Percentiles rank a stretch among this genome's conserved stretches.
Evolutionary conservation across 2,888 invertebrate species (phyloP).

Genomic region (Nemapogon koenigi): DNA sequence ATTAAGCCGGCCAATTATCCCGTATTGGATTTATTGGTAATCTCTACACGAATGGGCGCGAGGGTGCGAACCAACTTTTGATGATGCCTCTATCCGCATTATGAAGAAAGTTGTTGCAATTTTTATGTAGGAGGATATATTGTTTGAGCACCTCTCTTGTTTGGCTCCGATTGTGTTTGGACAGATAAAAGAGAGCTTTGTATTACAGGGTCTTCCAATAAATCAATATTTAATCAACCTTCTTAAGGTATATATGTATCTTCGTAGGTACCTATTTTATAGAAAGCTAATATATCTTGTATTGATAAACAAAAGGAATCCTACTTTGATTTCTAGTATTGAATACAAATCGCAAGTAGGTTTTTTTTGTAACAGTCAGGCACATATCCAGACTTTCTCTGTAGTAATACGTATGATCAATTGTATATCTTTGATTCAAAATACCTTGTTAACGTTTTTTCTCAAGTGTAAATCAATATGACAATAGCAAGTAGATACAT

Average conservation of each 20-base stretch:
- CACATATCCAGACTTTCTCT: too few species aligned
- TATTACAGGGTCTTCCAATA: constrained; percentile 48
- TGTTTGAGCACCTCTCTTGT: constrained; percentile 49
- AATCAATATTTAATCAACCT: constrained; percentile 44
- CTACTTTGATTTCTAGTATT: too few species aligned
- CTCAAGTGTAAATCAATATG: too few species aligned
- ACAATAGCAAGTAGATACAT: too few species aligned
- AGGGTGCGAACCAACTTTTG: constrained; percentile 65
- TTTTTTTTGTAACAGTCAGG: too few species aligned
- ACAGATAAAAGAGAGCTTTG: constrained; percentile 48
- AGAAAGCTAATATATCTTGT: too few species aligned
- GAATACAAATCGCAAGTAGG: too few species aligned
- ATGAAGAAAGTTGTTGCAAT: constrained; percentile 64
- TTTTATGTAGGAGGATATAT: constrained; percentile 62
- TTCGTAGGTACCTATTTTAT: too few species aligned
- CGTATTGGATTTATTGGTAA: constrained; percentile 67
- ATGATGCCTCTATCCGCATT: constrained; percentile 61
- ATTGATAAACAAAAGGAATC: too few species aligned
- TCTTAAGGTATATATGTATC: constrained; percentile 14
- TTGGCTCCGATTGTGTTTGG: constrained; percentile 46
- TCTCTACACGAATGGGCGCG: constrained; percentile 64
- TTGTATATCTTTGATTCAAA: too few species aligned
- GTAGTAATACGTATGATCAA: too few species aligned
- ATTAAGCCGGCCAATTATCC: constrained; percentile 66
- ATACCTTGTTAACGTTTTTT: too few species aligned